phyloP scores from a whole-genome alignment of 2,888 invertebrate genomes.

The Trichogramma dendrolimi region DNA sequence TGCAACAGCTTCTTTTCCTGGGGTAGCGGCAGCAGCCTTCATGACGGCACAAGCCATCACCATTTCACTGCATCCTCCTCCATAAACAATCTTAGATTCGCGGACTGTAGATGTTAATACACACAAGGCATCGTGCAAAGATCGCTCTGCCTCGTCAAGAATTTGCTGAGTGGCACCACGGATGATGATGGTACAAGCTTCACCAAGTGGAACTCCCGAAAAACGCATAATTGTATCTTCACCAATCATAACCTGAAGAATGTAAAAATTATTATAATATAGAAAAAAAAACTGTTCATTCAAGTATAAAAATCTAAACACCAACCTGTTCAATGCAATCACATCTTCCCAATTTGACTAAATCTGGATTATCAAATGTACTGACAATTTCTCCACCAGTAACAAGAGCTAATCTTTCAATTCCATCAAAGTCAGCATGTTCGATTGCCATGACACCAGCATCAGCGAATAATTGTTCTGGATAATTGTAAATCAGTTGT shows the following conservation, averaged over 20 bases:
- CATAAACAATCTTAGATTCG: slow-evolving; percentile 86
- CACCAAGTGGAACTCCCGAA: slow-evolving; percentile 88
- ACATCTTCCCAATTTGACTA: slow-evolving; percentile 90
- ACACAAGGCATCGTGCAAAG: slow-evolving; percentile 96
- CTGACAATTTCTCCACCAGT: slow-evolving; percentile 98
- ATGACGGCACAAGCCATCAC: slow-evolving; percentile 93
- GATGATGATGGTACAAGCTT: slow-evolving; percentile 95
- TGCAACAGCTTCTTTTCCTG: slow-evolving; percentile 96
- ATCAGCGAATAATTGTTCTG: slow-evolving; percentile 98
- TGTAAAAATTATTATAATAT: slow-evolving; percentile 16
- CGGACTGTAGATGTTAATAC: slow-evolving; percentile 93
- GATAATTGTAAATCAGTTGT: slow-evolving; percentile 99
- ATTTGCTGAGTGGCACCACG: slow-evolving; percentile 98
- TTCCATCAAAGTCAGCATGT: slow-evolving; percentile 99
- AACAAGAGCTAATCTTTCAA: slow-evolving; percentile 93
- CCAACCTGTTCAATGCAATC: slow-evolving; percentile 86
- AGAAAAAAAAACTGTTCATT: background rate
- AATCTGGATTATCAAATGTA: slow-evolving; percentile 91
- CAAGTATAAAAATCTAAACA: slow-evolving; percentile 23
- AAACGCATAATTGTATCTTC: slow-evolving; percentile 94
- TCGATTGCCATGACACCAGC: slow-evolving; percentile 99
- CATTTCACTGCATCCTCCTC: slow-evolving; percentile 94
- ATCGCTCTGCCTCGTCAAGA: slow-evolving; percentile 96
- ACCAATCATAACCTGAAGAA: slow-evolving; percentile 80
- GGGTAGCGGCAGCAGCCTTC: slow-evolving; percentile 76